phyloP scores from a whole-genome alignment of 2,888 invertebrate species.

The Junonia oenone region DNA sequence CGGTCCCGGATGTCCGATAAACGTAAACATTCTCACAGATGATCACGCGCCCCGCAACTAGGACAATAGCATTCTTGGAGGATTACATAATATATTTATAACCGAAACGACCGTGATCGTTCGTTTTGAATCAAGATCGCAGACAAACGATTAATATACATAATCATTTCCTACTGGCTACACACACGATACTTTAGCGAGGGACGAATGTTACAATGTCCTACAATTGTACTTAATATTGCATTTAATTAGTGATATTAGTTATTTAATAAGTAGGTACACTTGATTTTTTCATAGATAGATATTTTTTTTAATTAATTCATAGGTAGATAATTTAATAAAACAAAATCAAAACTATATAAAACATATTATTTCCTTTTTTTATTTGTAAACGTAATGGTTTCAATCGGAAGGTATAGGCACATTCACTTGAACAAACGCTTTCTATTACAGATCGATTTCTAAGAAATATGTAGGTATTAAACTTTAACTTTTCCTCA shows the following conservation, averaged over 20 bases:
- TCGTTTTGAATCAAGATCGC: background rate
- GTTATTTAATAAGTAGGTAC: too few species aligned
- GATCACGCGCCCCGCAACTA: conserved; percentile 9
- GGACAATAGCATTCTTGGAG: conserved; percentile 1
- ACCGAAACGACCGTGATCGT: background rate
- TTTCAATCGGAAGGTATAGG: background rate
- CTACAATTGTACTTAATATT: too few species aligned
- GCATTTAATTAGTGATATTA: too few species aligned
- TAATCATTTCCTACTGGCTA: background rate
- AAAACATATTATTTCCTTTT: too few species aligned
- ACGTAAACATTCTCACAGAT: conserved; percentile 27
- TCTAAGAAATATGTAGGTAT: background rate
- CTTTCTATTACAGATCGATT: background rate
- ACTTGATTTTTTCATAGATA: too few species aligned
- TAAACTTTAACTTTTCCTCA: background rate
- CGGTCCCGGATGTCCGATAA: conserved; percentile 26
- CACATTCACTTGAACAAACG: background rate
- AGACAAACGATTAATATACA: background rate
- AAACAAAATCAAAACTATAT: too few species aligned
- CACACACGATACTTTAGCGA: background rate
- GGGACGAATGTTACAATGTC: too few species aligned
- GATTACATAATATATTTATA: background rate
- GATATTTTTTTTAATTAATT: too few species aligned
- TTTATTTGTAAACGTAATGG: too few species aligned
- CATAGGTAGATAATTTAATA: too few species aligned